Conservation (phyloP, 2,888 invertebrate genomes). For the Parthenolecanium corni region DNA sequence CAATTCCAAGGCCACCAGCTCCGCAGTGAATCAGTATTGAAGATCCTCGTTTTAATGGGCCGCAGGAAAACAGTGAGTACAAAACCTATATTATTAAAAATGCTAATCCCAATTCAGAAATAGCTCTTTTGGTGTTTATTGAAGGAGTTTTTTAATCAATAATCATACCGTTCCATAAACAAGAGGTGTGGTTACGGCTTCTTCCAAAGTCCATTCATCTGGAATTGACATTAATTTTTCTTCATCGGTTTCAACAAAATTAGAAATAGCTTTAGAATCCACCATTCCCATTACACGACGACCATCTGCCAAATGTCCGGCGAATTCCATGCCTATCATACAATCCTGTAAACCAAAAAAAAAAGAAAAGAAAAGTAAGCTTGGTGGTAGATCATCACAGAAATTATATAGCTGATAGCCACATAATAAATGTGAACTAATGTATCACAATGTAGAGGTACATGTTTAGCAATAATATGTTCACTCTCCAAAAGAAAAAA, state of each 20-base stretch:
- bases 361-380: background rate
- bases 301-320: constrained; percentile 40
- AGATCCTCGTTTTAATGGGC: constrained; percentile 42
- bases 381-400: no score
- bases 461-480: no score
- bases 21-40: constrained; percentile 47
- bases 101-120: no score
- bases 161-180: constrained; percentile 47
- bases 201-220: constrained; percentile 47
- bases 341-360: background rate
- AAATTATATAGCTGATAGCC: no score
- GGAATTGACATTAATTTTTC: constrained; percentile 46
- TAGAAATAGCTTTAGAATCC: constrained; percentile 38
- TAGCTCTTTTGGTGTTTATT: no score
- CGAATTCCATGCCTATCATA: constrained; percentile 41
- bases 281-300: constrained; percentile 41
- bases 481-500: no score
- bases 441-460: no score
- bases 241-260: constrained; percentile 42
- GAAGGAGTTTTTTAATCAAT: no score
- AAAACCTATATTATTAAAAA: constrained; percentile 40
- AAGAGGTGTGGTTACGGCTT: constrained; percentile 54
- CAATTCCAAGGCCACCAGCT: constrained; percentile 62
- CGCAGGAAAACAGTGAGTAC: constrained; percentile 50
- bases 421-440: no score